Conservation (phyloP, 2,797 vertebrate genomes). For the Hypotaenidia philippensis region DNA sequence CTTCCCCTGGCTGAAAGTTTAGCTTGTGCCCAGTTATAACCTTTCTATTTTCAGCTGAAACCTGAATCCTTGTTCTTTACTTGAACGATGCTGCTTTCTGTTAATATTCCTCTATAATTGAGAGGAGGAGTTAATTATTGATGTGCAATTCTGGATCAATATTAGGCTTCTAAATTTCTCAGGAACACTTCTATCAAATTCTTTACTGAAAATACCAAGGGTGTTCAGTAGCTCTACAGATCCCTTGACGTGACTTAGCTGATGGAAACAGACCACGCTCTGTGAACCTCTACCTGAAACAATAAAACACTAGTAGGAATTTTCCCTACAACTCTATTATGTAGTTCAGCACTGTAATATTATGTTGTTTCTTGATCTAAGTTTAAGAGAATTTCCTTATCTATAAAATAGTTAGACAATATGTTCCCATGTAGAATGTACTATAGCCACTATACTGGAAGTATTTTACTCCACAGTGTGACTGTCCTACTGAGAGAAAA, state of each 20-base stretch:
- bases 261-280: background rate
- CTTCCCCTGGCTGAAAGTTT: slow-evolving; percentile 7
- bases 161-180: background rate
- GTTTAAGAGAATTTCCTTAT: background rate
- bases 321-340: background rate
- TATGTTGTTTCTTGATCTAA: background rate
- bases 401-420: background rate
- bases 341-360: background rate
- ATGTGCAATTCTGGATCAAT: background rate
- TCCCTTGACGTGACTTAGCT: background rate
- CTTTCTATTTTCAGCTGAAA: slow-evolving; percentile 52
- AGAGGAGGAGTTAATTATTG: background rate
- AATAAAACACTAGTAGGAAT: background rate
- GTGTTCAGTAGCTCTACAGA: background rate
- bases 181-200: background rate
- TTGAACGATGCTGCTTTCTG: background rate
- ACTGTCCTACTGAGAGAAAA: background rate
- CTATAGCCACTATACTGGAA: background rate
- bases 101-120: background rate
- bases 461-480: background rate
- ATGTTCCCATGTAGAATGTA: background rate
- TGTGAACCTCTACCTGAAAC: background rate
- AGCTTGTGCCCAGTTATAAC: slow-evolving; percentile 37
- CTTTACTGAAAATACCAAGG: background rate
- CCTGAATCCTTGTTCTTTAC: background rate